Conservation (phyloP, 2,113 vertebrate species). For the Aythya baeri region DNA sequence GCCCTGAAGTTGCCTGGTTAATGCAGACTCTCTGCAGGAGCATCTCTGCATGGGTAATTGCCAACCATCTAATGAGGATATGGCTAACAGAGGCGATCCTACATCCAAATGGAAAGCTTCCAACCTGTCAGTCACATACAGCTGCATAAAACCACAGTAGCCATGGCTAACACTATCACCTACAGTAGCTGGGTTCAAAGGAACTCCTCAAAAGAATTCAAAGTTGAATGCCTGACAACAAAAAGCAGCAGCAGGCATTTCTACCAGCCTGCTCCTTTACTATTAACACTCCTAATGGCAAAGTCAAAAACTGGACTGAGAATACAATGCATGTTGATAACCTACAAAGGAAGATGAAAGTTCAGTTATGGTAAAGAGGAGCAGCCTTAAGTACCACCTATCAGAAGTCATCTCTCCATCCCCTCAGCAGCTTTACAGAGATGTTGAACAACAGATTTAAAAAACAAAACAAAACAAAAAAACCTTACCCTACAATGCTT, state of each 20-base stretch:
- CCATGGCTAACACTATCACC: rapidly evolving
- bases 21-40: neutral
- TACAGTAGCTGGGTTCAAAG: neutral
- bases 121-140: neutral
- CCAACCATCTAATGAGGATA: neutral
- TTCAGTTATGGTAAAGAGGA: neutral
- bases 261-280: neutral
- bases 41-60: neutral
- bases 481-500: neutral
- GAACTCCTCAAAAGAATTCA: neutral
- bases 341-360: neutral
- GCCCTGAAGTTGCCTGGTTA: neutral
- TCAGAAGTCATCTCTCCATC: neutral
- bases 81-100: neutral
- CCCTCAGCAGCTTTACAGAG: neutral
- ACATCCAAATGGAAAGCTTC: neutral
- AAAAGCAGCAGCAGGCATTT: neutral
- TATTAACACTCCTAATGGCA: neutral
- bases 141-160: neutral
- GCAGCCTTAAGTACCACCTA: neutral
- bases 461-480: neutral
- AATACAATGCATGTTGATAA: neutral
- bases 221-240: neutral
- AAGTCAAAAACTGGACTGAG: neutral
- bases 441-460: neutral